A percentile compares a stretch with the other conserved stretches of the same genome.
These are phyloP conservation scores for Dermolepida albohirtum DNA, from an alignment of 2,888 invertebrate genomes.

Conservation along the genomic window DNA sequence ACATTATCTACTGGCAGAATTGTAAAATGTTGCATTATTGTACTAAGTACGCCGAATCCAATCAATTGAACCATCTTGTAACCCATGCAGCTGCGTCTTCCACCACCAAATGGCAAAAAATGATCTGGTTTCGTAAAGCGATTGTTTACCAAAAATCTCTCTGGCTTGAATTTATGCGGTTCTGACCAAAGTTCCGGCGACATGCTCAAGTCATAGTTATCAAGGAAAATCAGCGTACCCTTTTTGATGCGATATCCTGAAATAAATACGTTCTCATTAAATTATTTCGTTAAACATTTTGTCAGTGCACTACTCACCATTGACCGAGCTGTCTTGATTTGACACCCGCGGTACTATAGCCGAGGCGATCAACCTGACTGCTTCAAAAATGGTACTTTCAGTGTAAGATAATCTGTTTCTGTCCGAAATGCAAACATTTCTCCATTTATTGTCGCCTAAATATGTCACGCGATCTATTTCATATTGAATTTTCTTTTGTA, in stretches of 20 bases:
- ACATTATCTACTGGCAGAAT: slow-evolving; percentile 65
- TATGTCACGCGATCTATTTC: slow-evolving; percentile 67
- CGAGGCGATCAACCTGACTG: slow-evolving; percentile 73
- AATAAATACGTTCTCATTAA: slow-evolving; percentile 42
- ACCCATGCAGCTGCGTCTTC: slow-evolving; percentile 76
- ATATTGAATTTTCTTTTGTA: slow-evolving; percentile 68
- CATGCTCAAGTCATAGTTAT: slow-evolving; percentile 76
- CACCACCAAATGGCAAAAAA: slow-evolving; percentile 76
- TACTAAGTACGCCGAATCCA: slow-evolving; percentile 69
- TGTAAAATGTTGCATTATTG: slow-evolving; percentile 69
- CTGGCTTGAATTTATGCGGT: slow-evolving; percentile 72
- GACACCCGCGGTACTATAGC: slow-evolving; percentile 78
- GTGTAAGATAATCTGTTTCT: slow-evolving; percentile 69
- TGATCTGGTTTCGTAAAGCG: slow-evolving; percentile 72
- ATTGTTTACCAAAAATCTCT: slow-evolving; percentile 71
- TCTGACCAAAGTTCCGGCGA: slow-evolving; percentile 71
- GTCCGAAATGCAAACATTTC: slow-evolving; percentile 61
- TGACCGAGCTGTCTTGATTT: slow-evolving; percentile 71
- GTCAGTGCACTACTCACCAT: slow-evolving; percentile 65
- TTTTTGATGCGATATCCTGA: slow-evolving; percentile 72
- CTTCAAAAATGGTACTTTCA: slow-evolving; percentile 72
- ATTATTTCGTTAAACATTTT: not conserved
- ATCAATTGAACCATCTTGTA: slow-evolving; percentile 74
- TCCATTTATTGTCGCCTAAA: slow-evolving; percentile 48
- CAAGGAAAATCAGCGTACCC: slow-evolving; percentile 74